Evolutionary conservation across 2,888 invertebrate genomes (phyloP).

Genomic region (Tyria jacobaeae): DNA sequence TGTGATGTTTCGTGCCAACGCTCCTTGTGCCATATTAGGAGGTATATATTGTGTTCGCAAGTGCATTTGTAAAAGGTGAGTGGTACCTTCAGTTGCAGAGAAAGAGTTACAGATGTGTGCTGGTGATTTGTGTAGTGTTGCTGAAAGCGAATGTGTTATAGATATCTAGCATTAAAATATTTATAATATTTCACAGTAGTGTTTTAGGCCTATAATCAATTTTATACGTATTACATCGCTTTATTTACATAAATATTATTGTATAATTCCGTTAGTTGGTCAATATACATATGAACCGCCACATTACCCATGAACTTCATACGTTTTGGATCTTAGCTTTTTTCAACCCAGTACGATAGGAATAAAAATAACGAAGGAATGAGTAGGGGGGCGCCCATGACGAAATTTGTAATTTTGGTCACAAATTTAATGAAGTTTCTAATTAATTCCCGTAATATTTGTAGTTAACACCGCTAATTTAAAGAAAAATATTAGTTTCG

Average conservation of each 20-base stretch:
- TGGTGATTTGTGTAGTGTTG: constrained; percentile 12
- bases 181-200: not conserved
- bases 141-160: constrained; percentile 4
- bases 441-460: not conserved
- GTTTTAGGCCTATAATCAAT: not conserved
- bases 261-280: constrained; percentile 7
- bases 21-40: constrained; percentile 76
- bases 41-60: constrained; percentile 60
- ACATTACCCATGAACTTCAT: constrained; percentile 14
- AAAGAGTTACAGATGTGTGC: constrained; percentile 25
- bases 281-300: constrained; percentile 2
- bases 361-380: not conserved
- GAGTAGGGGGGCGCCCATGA: too few relatives aligned
- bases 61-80: constrained; percentile 71
- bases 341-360: not conserved
- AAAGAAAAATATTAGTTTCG: too few relatives aligned
- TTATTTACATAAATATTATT: not conserved
- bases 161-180: not conserved
- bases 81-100: constrained; percentile 29
- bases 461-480: too few relatives aligned
- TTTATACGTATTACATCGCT: constrained; percentile 5
- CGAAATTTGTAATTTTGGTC: too few relatives aligned
- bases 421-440: not conserved
- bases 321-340: constrained; percentile 3
- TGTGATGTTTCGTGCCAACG: constrained; percentile 83